Conservation (phyloP, 2,888 invertebrate genomes). For the Tetragnatha montana region DNA sequence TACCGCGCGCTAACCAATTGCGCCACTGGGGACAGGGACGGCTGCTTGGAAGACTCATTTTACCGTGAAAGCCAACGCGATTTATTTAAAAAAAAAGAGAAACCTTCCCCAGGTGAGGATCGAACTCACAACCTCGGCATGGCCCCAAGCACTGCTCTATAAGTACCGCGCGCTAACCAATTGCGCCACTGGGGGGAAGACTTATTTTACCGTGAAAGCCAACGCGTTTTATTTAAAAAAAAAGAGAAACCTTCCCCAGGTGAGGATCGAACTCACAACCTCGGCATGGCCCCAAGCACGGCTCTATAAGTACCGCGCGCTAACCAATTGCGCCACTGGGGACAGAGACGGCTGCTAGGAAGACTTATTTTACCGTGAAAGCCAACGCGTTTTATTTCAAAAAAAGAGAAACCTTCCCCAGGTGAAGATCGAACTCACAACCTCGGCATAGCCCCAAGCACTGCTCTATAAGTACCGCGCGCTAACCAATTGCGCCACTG, state of each 20-base stretch:
- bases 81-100: too few relatives aligned
- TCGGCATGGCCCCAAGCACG: slow-evolving; percentile 29
- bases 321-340: slow-evolving; percentile 57
- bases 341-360: not conserved
- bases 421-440: not conserved
- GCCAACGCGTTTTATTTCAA: too few relatives aligned
- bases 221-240: not conserved
- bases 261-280: slow-evolving; percentile 55
- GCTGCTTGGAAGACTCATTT: too few relatives aligned
- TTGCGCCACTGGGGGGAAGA: not conserved
- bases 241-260: slow-evolving; percentile 11
- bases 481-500: not conserved
- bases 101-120: not conserved
- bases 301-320: slow-evolving; percentile 49
- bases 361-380: not conserved
- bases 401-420: not conserved
- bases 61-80: too few relatives aligned
- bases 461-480: not conserved
- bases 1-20: too few relatives aligned
- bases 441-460: not conserved
- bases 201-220: not conserved
- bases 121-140: not conserved
- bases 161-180: not conserved
- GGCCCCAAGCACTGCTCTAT: not conserved
- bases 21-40: too few relatives aligned